Evolutionary conservation across 2,113 vertebrate genomes (phyloP).

Genomic region (Phrynosoma blainvillii): DNA sequence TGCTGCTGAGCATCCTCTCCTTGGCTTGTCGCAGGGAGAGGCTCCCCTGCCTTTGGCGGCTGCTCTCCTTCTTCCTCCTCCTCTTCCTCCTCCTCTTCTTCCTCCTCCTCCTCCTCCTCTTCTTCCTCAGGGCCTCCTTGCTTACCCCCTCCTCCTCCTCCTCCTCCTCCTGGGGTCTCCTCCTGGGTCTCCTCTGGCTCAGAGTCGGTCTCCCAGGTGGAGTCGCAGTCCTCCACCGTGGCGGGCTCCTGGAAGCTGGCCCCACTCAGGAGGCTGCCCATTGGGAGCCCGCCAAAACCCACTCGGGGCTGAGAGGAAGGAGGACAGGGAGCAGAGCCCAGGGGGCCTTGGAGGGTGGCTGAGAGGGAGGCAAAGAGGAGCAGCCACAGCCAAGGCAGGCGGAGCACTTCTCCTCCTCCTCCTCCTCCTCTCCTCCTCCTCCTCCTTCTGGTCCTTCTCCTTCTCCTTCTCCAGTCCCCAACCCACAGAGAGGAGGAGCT

Average conservation of each 20-base stretch:
- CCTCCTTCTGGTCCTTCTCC: background rate
- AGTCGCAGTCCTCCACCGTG: conserved; percentile 80
- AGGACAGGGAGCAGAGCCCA: too few relatives aligned
- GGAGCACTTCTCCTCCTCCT: conserved; percentile 1
- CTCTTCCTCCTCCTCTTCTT: conserved; percentile 10
- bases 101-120: background rate
- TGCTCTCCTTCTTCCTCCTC: background rate
- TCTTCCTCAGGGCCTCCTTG: conserved; percentile 20
- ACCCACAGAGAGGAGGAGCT: background rate
- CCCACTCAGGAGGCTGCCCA: conserved; percentile 78
- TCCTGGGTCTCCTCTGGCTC: conserved; percentile 62
- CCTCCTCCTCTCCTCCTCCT: background rate
- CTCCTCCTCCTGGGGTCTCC: conserved; percentile 13
- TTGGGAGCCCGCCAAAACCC: conserved; percentile 41
- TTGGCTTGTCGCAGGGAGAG: conserved; percentile 17
- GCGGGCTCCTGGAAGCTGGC: conserved; percentile 78
- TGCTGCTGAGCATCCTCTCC: background rate
- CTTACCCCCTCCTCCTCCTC: conserved; percentile 34
- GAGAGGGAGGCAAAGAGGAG: background rate
- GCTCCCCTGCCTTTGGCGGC: background rate
- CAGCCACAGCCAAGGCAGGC: background rate
- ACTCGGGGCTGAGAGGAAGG: background rate
- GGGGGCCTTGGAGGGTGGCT: background rate
- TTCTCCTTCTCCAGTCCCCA: too few relatives aligned
- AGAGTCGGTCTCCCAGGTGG: conserved; percentile 80